Percentiles rank a stretch among this genome's conserved stretches.
Evolutionary conservation across 2,888 invertebrate species (phyloP).

Genomic region (Sylvicola cinctus): DNA sequence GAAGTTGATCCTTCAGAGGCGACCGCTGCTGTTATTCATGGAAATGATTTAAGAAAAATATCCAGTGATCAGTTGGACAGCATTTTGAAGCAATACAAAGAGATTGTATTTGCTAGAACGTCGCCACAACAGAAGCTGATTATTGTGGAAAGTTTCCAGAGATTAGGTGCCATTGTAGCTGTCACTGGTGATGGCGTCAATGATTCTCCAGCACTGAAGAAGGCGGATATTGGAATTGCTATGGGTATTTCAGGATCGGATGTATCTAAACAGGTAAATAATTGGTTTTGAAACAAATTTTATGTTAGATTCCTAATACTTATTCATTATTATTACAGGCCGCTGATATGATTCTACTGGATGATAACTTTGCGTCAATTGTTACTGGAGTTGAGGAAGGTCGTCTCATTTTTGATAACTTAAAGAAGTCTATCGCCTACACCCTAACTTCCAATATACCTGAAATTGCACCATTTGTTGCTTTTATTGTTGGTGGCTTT

Average conservation of each 20-base stretch:
- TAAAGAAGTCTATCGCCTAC: constrained; percentile 97
- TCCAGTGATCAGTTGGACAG: constrained; percentile 74
- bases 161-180: constrained; percentile 80
- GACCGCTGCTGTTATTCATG: constrained; percentile 80
- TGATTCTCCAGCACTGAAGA: constrained; percentile 81
- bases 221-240: constrained; percentile 83
- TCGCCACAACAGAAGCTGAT: constrained; percentile 91
- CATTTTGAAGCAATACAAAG: constrained; percentile 80
- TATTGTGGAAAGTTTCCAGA: constrained; percentile 81
- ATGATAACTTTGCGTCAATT: constrained; percentile 98
- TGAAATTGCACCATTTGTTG: constrained; percentile 93
- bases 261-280: constrained; percentile 62
- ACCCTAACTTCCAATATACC: constrained; percentile 95
- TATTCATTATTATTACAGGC: constrained; percentile 37
- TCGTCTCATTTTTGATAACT: constrained; percentile 88
- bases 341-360: constrained; percentile 97
- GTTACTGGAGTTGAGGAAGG: constrained; percentile 91
- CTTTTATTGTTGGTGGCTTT: constrained; percentile 88
- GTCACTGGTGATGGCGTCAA: constrained; percentile 87
- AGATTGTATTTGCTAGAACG: constrained; percentile 91
- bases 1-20: constrained; percentile 82
- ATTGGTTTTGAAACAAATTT: neutral
- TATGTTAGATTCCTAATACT: constrained; percentile 2
- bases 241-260: constrained; percentile 92
- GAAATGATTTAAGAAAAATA: constrained; percentile 73